These are phyloP conservation scores for Cettia cetti DNA, from an alignment of 2,113 vertebrate species.

Conservation along the genomic window DNA sequence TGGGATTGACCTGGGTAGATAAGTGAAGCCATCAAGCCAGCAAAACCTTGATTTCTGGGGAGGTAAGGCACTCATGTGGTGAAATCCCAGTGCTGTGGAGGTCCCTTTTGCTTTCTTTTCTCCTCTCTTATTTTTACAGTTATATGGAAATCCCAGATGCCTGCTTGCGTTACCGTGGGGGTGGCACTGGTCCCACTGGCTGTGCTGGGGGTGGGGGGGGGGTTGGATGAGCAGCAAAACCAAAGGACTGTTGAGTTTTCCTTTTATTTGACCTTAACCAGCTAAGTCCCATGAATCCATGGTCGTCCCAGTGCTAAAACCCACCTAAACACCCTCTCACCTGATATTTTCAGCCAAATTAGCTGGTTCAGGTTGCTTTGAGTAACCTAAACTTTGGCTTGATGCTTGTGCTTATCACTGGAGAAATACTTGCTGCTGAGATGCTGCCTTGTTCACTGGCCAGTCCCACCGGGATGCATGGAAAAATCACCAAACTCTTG, in stretches of 20 bases:
- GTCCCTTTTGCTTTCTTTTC: neutral
- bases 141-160: fast-evolving
- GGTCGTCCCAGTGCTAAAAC: neutral
- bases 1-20: neutral
- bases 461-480: fast-evolving
- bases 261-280: fast-evolving
- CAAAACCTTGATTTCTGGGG: fast-evolving
- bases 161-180: fast-evolving
- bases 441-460: neutral
- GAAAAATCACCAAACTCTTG: neutral
- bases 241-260: neutral
- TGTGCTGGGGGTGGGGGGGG: fast-evolving
- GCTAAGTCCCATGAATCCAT: neutral
- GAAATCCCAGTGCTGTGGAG: fast-evolving
- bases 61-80: fast-evolving
- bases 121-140: fast-evolving
- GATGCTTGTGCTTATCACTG: neutral
- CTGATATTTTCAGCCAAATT: neutral
- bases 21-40: fast-evolving
- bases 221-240: neutral
- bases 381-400: neutral
- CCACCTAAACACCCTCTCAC: fast-evolving
- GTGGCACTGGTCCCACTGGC: fast-evolving
- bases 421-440: neutral
- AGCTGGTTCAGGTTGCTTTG: neutral